Evolutionary conservation across 2,888 invertebrate genomes (phyloP).

Genomic region (Anoplius nigerrimus): DNA sequence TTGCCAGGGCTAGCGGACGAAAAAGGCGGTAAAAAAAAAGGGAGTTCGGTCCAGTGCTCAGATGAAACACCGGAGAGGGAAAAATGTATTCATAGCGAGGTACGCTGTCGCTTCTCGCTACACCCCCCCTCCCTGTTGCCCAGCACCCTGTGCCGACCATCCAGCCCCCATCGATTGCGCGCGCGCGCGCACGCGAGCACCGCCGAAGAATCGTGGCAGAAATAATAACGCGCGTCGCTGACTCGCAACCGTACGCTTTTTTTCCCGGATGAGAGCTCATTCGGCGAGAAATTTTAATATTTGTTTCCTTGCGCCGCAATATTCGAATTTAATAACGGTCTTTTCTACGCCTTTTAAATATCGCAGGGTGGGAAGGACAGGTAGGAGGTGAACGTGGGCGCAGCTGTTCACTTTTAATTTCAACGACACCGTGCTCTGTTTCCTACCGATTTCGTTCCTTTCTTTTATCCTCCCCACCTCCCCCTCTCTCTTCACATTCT

Average conservation of each 20-base stretch:
- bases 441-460: slow-evolving; percentile 8
- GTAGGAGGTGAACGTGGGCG: slow-evolving; percentile 21
- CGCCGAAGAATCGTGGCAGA: background rate
- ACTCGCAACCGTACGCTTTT: background rate
- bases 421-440: slow-evolving; percentile 26
- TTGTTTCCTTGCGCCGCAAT: slow-evolving; percentile 44
- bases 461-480: slow-evolving; percentile 11
- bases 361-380: slow-evolving; percentile 35
- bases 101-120: too few species aligned
- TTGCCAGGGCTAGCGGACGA: too few species aligned
- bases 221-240: background rate
- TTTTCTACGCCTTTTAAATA: slow-evolving; percentile 55
- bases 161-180: slow-evolving; percentile 19
- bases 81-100: too few species aligned
- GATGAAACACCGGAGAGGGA: too few species aligned
- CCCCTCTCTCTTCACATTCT: slow-evolving; percentile 10
- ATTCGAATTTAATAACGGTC: slow-evolving; percentile 58
- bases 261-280: background rate
- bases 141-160: too few species aligned
- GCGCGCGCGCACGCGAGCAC: background rate
- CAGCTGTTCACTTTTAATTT: slow-evolving; percentile 60
- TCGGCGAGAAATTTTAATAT: slow-evolving; percentile 51
- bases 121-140: too few species aligned
- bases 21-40: too few species aligned
- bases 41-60: too few species aligned